Evolutionary conservation across 2,797 vertebrate species (phyloP), one percentile per base, ranked within the genome.

Genomic region (Nannoperca obscura): DNA sequence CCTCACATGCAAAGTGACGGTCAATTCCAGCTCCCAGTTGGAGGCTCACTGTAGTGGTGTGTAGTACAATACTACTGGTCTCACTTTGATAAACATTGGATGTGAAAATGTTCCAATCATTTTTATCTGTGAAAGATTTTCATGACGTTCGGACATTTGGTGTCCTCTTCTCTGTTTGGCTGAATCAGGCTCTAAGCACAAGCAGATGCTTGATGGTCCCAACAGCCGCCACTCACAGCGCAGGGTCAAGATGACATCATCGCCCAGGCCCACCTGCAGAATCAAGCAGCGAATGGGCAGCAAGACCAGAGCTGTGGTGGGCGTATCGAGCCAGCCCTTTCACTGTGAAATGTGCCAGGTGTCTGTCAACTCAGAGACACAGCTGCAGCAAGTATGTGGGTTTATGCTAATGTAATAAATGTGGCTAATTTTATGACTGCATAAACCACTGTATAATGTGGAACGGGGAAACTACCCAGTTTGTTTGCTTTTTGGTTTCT

Each of bases 361-460:
- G 92, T 97, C 97, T 7, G 97, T 99, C 88, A 99, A 99, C 94
- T 99, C 98, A 0, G 98, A 99, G 91, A 98, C 97, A 13, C 98
- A 99, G 86, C 97, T 99, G 77, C 98, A 96, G 87, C 98, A 99
- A 97, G 98, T 98, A 75, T 83, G 72, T 66, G 59, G 59, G 50
- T 53, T 76, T 9, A 50, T 44, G 19, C 42, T 4, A 22, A 54
- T 30, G 11, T 3, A 46, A 22, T 40, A 3, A 42, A 32, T 67
- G 22, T 55, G 13, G 34, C 14, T 58, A 20, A 55, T 64, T 61
- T 78, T 46, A 63, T 57, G 19, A 2, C 50, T 24, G 5, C 12
- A 22, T 22, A 61, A 85, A 57, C 14, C 7, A 3, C 12, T 34
- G 10, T 46, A n/a, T 42, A 4, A 73, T 49, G 19, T 60, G 59